These are phyloP conservation scores for Nestor notabilis DNA, from an alignment of 2,113 vertebrate species.

Conservation along the genomic window DNA sequence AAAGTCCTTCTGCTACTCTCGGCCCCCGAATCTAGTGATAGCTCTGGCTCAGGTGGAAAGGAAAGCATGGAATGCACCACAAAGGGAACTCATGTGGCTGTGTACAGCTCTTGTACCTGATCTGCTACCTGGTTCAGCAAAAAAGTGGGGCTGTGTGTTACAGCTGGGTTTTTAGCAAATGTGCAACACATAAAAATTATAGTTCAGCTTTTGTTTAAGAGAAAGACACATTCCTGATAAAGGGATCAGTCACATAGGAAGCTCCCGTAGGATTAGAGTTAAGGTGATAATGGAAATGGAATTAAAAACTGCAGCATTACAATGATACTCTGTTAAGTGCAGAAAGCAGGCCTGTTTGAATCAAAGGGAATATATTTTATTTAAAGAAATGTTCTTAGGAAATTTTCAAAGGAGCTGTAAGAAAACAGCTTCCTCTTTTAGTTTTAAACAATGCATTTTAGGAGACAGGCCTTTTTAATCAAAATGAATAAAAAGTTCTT, in stretches of 20 bases:
- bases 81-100: rapidly evolving
- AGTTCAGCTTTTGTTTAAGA: background rate
- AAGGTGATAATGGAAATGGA: background rate
- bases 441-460: background rate
- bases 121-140: too few species aligned
- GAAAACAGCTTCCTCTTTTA: background rate
- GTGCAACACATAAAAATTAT: background rate
- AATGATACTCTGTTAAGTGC: background rate
- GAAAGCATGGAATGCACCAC: background rate
- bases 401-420: slow-evolving; percentile 23
- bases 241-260: background rate
- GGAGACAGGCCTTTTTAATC: background rate
- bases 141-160: rapidly evolving
- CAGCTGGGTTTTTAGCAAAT: background rate
- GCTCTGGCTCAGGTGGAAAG: background rate
- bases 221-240: background rate
- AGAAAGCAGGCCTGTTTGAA: background rate
- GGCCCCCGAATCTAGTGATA: rapidly evolving
- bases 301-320: background rate
- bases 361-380: background rate
- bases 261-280: background rate
- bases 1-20: background rate
- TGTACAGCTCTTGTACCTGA: background rate
- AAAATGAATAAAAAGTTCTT: slow-evolving; percentile 14
- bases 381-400: background rate